These are phyloP conservation scores for Scalopus aquaticus DNA, from an alignment of 2,113 vertebrate genomes.

Conservation along the genomic window DNA sequence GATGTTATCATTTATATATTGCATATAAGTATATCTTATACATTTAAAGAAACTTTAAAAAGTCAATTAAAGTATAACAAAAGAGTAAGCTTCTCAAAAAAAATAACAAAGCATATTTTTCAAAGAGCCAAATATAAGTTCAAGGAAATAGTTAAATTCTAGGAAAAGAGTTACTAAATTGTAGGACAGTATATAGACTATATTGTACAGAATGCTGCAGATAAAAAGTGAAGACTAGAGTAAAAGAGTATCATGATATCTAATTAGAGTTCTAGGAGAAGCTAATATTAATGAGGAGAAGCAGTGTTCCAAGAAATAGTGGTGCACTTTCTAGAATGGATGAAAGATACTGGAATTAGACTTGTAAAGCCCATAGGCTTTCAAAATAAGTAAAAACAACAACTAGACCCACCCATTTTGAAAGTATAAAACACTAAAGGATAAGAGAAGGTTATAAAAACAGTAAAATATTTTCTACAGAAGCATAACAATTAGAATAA, in stretches of 20 bases:
- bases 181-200: background rate
- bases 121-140: background rate
- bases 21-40: background rate
- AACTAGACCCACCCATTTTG: background rate
- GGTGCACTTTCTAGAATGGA: background rate
- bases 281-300: background rate
- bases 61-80: background rate
- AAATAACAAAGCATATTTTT: background rate
- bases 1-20: background rate
- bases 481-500: background rate
- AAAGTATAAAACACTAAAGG: background rate
- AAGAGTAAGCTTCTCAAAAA: background rate
- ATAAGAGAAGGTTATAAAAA: background rate
- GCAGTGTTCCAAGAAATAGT: background rate
- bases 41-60: background rate
- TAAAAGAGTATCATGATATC: background rate
- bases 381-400: slow-evolving; percentile 21
- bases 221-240: background rate
- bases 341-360: background rate
- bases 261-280: background rate
- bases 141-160: background rate
- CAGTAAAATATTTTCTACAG: background rate
- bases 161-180: background rate
- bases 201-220: background rate
- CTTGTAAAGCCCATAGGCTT: background rate